Evolutionary conservation across 2,888 invertebrate genomes (phyloP).

Genomic region (Chaetoderma sp.): DNA sequence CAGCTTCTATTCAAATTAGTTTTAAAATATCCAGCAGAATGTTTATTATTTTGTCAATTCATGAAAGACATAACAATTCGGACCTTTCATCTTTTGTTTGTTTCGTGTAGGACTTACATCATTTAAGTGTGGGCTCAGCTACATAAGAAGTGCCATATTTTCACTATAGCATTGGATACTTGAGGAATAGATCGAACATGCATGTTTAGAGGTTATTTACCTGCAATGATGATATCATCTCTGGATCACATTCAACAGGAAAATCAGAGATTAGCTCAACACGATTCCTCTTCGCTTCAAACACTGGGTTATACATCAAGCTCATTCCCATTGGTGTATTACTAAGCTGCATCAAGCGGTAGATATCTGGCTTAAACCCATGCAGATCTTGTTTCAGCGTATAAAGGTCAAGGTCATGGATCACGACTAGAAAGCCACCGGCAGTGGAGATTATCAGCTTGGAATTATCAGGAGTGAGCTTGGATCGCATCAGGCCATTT

Average conservation of each 20-base stretch:
- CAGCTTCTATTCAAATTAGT: no score
- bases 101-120: no score
- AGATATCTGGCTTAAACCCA: constrained; percentile 83
- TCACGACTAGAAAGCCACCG: constrained; percentile 88
- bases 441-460: constrained; percentile 93
- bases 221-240: constrained; percentile 86
- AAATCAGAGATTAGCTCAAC: constrained; percentile 93
- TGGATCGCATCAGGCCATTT: constrained; percentile 86
- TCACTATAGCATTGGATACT: no score
- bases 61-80: no score
- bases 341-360: constrained; percentile 88
- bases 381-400: constrained; percentile 83
- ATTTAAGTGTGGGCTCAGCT: no score
- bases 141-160: no score
- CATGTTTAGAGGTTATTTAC: constrained; percentile 39
- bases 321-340: constrained; percentile 85
- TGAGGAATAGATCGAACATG: no score
- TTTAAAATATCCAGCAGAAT: no score
- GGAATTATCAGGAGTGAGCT: constrained; percentile 85
- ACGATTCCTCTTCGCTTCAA: constrained; percentile 84
- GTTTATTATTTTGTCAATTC: no score
- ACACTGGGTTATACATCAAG: constrained; percentile 84
- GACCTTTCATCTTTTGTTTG: no score
- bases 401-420: constrained; percentile 87
- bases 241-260: constrained; percentile 86